A percentile compares a stretch with the other conserved stretches of the same genome.
phyloP scores from a whole-genome alignment of 2,113 vertebrate species.

The Baryphthengus martii region DNA sequence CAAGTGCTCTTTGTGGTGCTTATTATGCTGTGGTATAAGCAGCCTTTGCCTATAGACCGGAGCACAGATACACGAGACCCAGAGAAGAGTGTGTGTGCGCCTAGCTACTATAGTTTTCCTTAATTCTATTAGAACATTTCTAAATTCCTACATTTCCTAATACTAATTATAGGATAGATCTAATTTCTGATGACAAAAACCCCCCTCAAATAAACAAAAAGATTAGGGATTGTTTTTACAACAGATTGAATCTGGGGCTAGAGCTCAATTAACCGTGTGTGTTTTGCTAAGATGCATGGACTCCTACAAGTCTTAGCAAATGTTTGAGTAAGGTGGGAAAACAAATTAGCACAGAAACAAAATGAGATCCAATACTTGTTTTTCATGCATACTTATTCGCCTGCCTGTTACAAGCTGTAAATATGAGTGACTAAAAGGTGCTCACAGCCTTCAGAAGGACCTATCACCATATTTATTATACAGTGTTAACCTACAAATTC shows the following conservation, averaged over 20 bases:
- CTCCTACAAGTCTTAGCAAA: background rate
- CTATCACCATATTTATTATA: background rate
- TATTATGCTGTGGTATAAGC: background rate
- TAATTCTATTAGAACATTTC: background rate
- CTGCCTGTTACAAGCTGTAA: background rate
- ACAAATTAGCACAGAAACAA: background rate
- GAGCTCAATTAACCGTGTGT: background rate
- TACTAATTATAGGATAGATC: background rate
- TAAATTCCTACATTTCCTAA: background rate
- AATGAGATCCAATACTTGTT: background rate
- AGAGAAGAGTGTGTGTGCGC: background rate
- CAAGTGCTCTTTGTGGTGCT: background rate
- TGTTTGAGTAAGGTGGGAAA: background rate
- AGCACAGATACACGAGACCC: fast-evolving
- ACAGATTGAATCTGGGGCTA: background rate
- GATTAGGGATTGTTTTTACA: background rate
- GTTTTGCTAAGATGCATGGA: background rate
- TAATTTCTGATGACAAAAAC: background rate
- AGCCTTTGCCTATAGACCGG: background rate
- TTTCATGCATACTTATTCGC: background rate
- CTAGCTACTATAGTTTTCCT: background rate
- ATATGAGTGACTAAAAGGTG: background rate
- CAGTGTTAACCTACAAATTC: background rate
- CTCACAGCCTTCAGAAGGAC: background rate
- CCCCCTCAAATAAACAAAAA: background rate